Percentiles rank a stretch among this genome's conserved stretches.
Evolutionary conservation across 2,797 vertebrate genomes (phyloP).

Genomic region (Scyliorhinus canicula): DNA sequence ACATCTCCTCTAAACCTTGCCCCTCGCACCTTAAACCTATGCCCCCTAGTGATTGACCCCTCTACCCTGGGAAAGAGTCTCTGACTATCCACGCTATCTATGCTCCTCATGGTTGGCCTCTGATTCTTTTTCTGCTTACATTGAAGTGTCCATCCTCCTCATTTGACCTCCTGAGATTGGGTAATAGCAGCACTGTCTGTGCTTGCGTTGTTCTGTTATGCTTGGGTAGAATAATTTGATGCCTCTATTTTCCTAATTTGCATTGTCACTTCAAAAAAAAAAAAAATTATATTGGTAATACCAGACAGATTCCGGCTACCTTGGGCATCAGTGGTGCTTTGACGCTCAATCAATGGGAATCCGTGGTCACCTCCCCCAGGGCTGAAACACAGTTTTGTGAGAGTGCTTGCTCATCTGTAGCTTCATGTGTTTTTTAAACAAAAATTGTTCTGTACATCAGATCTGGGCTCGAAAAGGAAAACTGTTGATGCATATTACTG

Average conservation of each 20-base stretch:
- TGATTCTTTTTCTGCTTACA: not conserved
- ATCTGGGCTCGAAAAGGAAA: not conserved
- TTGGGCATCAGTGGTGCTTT: not conserved
- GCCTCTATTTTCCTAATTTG: not conserved
- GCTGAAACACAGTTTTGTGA: not conserved
- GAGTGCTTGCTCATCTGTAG: not conserved
- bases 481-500: not conserved
- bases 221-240: not conserved
- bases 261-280: not conserved
- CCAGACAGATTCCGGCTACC: not conserved
- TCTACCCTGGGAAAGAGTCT: no score
- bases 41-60: no score
- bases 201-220: no score
- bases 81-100: no score
- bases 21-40: no score
- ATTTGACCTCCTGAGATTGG: not conserved
- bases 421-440: not conserved
- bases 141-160: not conserved
- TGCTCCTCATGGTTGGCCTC: no score
- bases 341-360: not conserved
- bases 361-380: not conserved
- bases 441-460: not conserved
- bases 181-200: not conserved
- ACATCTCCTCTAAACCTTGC: no score
- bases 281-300: not conserved